These are phyloP conservation scores for Ascidia mentula DNA, from an alignment of 23 tunicate genomes.

Conservation along the genomic window DNA sequence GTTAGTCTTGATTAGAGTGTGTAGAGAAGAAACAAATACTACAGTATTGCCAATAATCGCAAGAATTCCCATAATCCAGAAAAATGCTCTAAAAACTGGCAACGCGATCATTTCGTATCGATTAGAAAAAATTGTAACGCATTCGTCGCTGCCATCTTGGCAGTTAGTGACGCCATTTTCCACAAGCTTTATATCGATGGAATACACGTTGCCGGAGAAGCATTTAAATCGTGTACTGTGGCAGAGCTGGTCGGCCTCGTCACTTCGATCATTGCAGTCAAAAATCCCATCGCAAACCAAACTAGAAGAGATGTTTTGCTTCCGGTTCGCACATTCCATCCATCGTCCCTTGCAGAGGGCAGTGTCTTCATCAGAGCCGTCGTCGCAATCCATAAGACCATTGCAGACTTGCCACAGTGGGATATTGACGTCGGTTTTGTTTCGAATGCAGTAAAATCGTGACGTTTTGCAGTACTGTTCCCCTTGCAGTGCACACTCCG, in stretches of 20 bases:
- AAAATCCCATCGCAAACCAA: background rate
- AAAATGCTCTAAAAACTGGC: slow-evolving; percentile 9
- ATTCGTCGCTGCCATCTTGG: slow-evolving; percentile 28
- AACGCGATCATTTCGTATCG: slow-evolving; percentile 14
- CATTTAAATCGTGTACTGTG: background rate
- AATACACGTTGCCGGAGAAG: background rate
- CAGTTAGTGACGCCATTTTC: slow-evolving; percentile 15
- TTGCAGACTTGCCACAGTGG: background rate
- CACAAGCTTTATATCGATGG: background rate
- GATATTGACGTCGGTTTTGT: too few species aligned
- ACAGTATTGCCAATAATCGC: slow-evolving; percentile 2
- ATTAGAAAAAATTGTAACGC: background rate
- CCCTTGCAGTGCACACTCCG: background rate
- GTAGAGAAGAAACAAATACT: background rate
- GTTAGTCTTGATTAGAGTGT: background rate
- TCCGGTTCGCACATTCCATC: background rate
- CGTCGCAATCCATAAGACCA: background rate
- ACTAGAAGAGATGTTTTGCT: background rate
- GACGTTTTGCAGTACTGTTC: background rate
- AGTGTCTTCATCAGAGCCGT: background rate
- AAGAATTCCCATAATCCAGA: slow-evolving; percentile 19
- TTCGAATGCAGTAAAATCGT: background rate
- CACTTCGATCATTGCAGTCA: background rate
- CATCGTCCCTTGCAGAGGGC: background rate
- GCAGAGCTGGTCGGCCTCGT: background rate